A percentile compares a stretch with the other conserved stretches of the same genome.
These are phyloP conservation scores for Phallusia fumigata DNA, from an alignment of 23 tunicate species.

Conservation along the genomic window DNA sequence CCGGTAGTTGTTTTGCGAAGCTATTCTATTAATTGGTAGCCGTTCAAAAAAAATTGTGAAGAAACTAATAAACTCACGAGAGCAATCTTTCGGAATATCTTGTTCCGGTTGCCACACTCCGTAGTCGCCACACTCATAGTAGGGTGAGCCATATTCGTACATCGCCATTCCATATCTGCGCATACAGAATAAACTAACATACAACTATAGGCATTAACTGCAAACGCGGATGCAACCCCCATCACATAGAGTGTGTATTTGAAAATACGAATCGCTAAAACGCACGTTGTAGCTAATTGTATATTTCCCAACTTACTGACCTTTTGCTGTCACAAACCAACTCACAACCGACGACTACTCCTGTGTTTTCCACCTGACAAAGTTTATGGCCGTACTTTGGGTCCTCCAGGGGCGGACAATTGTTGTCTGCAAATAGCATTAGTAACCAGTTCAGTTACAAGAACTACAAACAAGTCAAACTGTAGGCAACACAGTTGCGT, in stretches of 20 bases:
- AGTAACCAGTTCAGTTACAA: too few species aligned
- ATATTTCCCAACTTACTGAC: slow-evolving; percentile 16
- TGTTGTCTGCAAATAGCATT: slow-evolving; percentile 38
- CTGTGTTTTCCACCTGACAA: slow-evolving; percentile 23
- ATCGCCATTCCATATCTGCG: slow-evolving; percentile 91
- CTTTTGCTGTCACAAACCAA: slow-evolving; percentile 57
- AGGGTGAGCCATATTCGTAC: slow-evolving; percentile 32
- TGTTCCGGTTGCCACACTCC: slow-evolving; percentile 55
- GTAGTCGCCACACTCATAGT: slow-evolving; percentile 42
- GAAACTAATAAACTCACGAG: slow-evolving; percentile 39
- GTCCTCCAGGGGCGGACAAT: slow-evolving; percentile 67
- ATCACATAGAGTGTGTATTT: too few species aligned
- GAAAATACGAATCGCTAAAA: too few species aligned
- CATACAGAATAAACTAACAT: not conserved
- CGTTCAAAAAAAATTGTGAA: too few species aligned
- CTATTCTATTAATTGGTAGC: too few species aligned
- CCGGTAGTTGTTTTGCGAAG: too few species aligned
- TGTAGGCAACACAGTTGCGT: too few species aligned
- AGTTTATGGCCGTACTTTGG: slow-evolving; percentile 65
- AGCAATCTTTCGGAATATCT: slow-evolving; percentile 73
- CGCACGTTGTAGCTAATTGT: too few species aligned
- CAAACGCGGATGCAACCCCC: too few species aligned
- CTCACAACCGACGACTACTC: slow-evolving; percentile 41
- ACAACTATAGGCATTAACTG: not conserved
- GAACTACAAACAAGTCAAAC: too few species aligned